Percentiles rank a stretch among this genome's conserved stretches.
Conservation (phyloP, 2,888 invertebrate species). For the Mimachlamys varia region DNA sequence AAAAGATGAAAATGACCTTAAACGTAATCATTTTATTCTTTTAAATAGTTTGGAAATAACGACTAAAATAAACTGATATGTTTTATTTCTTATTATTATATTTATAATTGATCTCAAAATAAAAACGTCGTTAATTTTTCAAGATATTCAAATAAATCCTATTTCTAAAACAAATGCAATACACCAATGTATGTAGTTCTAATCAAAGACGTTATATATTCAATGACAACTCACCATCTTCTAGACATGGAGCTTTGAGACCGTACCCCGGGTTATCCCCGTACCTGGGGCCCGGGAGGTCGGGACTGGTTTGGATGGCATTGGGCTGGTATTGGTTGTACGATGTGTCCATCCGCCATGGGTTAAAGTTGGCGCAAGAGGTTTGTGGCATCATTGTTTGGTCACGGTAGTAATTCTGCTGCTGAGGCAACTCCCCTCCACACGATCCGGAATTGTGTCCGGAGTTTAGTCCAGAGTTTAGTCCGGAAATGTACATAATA, state of each 20-base stretch:
- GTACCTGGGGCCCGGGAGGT: slow-evolving; percentile 52
- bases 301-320: slow-evolving; percentile 49
- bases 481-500: slow-evolving; percentile 58
- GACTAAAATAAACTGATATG: too few species aligned
- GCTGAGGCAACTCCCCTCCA: slow-evolving; percentile 51
- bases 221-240: slow-evolving; percentile 64
- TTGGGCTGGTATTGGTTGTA: slow-evolving; percentile 52
- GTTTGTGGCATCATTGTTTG: slow-evolving; percentile 49
- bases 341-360: slow-evolving; percentile 69
- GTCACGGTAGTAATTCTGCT: slow-evolving; percentile 57
- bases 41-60: too few species aligned
- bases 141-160: too few species aligned
- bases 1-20: too few species aligned
- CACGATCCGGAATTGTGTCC: slow-evolving; percentile 48
- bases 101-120: too few species aligned
- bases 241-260: slow-evolving; percentile 58
- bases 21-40: too few species aligned
- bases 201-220: background rate
- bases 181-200: too few species aligned
- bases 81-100: too few species aligned
- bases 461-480: slow-evolving; percentile 34
- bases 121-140: too few species aligned
- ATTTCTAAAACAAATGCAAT: too few species aligned
- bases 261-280: slow-evolving; percentile 56
- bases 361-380: slow-evolving; percentile 64